Evolutionary conservation across 1,140 invertebrate species (phyloP), one percentile per base, ranked within the genome.

Genomic region (Coptotermes formosanus): DNA sequence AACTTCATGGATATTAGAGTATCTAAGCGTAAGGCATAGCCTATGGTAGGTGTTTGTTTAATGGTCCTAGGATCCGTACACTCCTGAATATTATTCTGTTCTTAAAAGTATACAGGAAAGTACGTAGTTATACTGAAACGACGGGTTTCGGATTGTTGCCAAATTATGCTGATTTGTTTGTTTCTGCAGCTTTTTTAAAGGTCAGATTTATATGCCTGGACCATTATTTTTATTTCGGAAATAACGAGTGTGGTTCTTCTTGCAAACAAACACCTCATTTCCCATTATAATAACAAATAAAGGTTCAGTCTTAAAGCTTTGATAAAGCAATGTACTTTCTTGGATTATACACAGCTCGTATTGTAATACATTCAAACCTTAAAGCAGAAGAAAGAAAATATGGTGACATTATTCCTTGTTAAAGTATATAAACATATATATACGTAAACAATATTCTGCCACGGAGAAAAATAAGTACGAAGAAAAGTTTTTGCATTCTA

Each of bases 361-460:
- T 75, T 75, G n/a, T 55, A 55, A 55, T 55, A 55, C 64, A 75
- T 75, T 75, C n/a, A 25, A 30, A 75, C 64, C 64, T 55, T 16
- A 21, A 55, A 55, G 64, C n/a, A 75, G n/a, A 30, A 75, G 25
- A 75, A 75, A 75, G n/a, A 14, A 75, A 30, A 75, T 75, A 75
- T 30, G n/a, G 25, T 25, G 64, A 75, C 64, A 75, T 75, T 75
- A 75, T 75, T 75, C 64, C 64, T 75, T 30, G 64, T 75, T 75
- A 75, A 75, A 75, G n/a, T 75, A 25, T 75, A 75, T 75, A 75
- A 75, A 75, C 64, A 75, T 75, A 75, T 75, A 75, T 75, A 30
- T 25, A 8, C 30, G 30, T 75, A 75, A 30, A 30, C 64, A 75
- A 75, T 75, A 75, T 75, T 25, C n/a, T 55, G 21, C 52, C 52